Conservation (phyloP, 1,140 invertebrate species). For the Drosophila fuyamai region DNA sequence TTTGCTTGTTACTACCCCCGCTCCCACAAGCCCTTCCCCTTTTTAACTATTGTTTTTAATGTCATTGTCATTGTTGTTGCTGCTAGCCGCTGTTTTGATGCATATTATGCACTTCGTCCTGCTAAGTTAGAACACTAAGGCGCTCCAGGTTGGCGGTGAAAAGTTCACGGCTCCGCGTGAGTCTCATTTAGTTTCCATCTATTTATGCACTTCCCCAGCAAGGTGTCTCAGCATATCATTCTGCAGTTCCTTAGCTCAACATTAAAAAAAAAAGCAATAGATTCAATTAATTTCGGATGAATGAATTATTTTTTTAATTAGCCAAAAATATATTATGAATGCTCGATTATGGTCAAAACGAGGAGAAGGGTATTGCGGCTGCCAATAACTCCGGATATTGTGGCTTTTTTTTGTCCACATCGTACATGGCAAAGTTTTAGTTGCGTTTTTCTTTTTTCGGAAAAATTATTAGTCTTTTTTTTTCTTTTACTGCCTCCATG, state of each 20-base stretch:
- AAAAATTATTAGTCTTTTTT: conserved; percentile 57
- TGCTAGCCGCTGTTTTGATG: conserved; percentile 23
- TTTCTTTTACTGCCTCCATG: conserved; percentile 22
- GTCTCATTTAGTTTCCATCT: conserved; percentile 50
- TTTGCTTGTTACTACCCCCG: conserved; percentile 19
- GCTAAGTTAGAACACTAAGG: conserved; percentile 40
- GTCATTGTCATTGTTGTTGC: conserved; percentile 26
- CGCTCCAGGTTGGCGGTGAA: background rate
- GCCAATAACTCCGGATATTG: background rate
- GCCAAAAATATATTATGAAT: background rate
- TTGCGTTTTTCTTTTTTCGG: conserved; percentile 18
- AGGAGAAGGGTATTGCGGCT: background rate
- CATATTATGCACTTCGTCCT: conserved; percentile 22
- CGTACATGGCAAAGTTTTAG: conserved; percentile 23
- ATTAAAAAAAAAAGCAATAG: no score
- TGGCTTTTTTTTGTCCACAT: background rate
- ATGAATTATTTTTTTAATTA: background rate
- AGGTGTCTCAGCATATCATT: background rate
- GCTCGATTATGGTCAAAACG: background rate
- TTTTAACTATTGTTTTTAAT: conserved; percentile 14
- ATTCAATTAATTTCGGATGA: background rate
- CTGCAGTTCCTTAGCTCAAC: no score
- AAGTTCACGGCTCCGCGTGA: conserved; percentile 9
- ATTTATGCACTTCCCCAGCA: background rate
- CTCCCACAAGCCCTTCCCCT: background rate